These are phyloP conservation scores for Parazoanthus swiftii DNA, from an alignment of 92 coral and sea anemone species.

Conservation along the genomic window DNA sequence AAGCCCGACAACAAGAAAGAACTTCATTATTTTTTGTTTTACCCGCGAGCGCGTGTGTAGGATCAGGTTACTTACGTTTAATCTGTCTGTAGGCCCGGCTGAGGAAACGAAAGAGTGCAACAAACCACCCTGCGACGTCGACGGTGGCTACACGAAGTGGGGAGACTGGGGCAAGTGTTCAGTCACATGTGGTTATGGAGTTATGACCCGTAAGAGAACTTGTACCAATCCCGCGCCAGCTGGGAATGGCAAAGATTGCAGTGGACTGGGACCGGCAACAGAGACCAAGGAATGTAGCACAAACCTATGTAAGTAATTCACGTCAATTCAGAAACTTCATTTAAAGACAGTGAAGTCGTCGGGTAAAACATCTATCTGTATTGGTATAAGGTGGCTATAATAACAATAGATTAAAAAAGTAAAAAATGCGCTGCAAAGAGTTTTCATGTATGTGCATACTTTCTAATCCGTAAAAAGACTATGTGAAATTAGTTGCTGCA, in stretches of 20 bases:
- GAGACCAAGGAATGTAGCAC: constrained; percentile 28
- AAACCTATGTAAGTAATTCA: neutral
- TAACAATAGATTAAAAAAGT: too few species aligned
- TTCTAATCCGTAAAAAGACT: too few species aligned
- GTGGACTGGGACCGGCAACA: constrained; percentile 18
- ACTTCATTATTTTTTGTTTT: too few species aligned
- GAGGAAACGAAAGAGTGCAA: constrained; percentile 13
- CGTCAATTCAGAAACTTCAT: too few species aligned
- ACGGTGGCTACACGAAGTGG: constrained; percentile 16
- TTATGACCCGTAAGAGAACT: neutral
- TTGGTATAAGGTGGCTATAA: too few species aligned
- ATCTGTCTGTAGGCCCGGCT: neutral
- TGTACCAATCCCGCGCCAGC: constrained; percentile 18
- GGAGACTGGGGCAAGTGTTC: constrained; percentile 2
- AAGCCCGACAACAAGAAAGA: too few species aligned
- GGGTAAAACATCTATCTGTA: too few species aligned
- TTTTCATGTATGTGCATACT: too few species aligned
- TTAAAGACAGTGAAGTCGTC: too few species aligned
- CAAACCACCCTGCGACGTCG: neutral
- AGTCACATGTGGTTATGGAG: constrained; percentile 15
- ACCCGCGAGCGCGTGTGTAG: neutral
- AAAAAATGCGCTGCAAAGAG: too few species aligned
- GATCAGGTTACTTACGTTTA: neutral
- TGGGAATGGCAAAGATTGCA: constrained; percentile 13
- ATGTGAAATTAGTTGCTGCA: too few species aligned